Evolutionary conservation across 2,113 vertebrate species (phyloP), one percentile per base, ranked within the genome.

Genomic region (Platichthys stellatus): DNA sequence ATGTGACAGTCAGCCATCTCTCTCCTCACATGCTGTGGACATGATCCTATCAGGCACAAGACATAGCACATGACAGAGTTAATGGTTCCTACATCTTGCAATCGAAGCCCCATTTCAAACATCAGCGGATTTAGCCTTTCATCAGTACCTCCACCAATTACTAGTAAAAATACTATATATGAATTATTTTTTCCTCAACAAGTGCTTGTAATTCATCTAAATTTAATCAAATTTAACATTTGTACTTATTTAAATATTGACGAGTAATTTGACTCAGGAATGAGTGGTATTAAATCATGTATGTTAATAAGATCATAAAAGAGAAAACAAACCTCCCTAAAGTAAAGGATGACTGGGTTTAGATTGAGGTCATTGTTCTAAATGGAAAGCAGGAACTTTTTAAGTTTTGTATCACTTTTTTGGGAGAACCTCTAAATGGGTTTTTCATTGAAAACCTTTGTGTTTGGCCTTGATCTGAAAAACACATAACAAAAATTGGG

Each of bases 61-160:
- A 17, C 8, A 15, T 5, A 51, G 15, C 43, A 31, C 31, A 31
- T 31, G 51, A 51, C 68, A 43, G 17, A 24, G n/a, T n/a, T 61
- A 65, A 81, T 81, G 40, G 9, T 13, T 14, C 51, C 59, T 43
- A 18, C 73, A 73, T 65, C 60, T 63, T 49, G 40, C 56, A 65
- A 54, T 73, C 64, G 51, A 24, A 75, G 26, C 23, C 58, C 49
- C 1, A 35, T 54, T 31, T 57, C 45, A 63, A 40, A 64, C 28
- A 23, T 17, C 15, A 49, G 14, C 14, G 56, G 23, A 51, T 57
- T 63, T 68, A 35, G 15, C 14, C 35, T 23, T 61, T 68, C 15
- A 12, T 43, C 21, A 21, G 5, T 21, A 15, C 23, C 20, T 49
- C 15, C 20, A 54, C 20, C 51, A 54, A 54, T 53, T 53, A 53